phyloP scores from a whole-genome alignment of 2,113 vertebrate genomes.

The Archocentrus centrarchus region DNA sequence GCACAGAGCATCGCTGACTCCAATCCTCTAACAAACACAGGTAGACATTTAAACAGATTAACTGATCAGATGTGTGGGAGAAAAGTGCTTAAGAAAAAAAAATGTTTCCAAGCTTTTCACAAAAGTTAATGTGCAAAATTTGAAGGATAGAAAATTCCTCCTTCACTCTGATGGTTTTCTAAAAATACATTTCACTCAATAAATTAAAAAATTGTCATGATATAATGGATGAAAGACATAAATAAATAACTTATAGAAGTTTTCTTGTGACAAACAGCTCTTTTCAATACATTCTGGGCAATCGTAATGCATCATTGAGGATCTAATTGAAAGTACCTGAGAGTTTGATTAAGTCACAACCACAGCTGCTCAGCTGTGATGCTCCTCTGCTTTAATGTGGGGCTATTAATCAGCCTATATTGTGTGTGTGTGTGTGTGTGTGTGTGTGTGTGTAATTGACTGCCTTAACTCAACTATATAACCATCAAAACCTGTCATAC shows the following conservation, averaged over 20 bases:
- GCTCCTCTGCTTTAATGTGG: constrained; percentile 54
- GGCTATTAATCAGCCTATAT: constrained; percentile 50
- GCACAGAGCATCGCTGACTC: constrained; percentile 9
- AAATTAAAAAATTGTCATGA: constrained; percentile 10
- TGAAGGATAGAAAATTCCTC: not conserved
- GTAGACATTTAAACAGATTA: constrained; percentile 70
- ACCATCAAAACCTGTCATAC: constrained; percentile 37
- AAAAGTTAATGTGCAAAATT: constrained; percentile 12
- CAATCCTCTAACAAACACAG: constrained; percentile 57
- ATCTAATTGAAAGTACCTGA: constrained; percentile 38
- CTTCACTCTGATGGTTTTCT: constrained; percentile 3
- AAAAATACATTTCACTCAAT: not conserved
- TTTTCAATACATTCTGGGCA: constrained; percentile 24
- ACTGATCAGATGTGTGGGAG: constrained; percentile 31
- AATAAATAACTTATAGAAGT: constrained; percentile 16
- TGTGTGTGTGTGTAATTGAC: not conserved
- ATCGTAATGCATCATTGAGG: constrained; percentile 38
- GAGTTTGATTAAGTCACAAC: constrained; percentile 61
- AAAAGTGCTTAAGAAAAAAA: not conserved
- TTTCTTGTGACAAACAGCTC: constrained; percentile 22
- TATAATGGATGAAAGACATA: constrained; percentile 15
- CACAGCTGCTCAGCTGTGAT: constrained; percentile 47
- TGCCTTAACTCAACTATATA: constrained; percentile 45
- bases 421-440: not conserved
- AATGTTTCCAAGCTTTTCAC: not conserved